These are phyloP conservation scores for Catostomus latipinnis DNA, from an alignment of 2,797 vertebrate species.

Conservation along the genomic window DNA sequence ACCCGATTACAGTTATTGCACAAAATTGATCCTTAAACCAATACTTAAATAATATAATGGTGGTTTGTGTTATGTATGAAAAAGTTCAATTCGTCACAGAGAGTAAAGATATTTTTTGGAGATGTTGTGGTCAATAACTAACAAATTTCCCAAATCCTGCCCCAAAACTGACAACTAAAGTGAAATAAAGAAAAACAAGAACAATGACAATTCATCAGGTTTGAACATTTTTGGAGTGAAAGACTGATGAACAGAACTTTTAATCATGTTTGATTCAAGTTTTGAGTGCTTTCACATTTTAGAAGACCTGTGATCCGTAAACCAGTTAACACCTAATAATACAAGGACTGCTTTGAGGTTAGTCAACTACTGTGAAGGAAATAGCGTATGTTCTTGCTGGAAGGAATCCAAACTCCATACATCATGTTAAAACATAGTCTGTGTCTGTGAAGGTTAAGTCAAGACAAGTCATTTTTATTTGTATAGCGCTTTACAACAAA, in stretches of 20 bases:
- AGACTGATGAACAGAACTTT: neutral
- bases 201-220: neutral
- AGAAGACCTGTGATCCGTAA: neutral
- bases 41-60: neutral
- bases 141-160: constrained; percentile 3
- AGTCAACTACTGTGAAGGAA: neutral
- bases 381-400: neutral
- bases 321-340: neutral
- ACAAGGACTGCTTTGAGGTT: neutral
- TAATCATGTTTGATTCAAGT: constrained; percentile 4
- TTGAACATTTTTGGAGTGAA: neutral
- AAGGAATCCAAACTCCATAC: neutral
- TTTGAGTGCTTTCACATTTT: neutral
- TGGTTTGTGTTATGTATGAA: neutral
- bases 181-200: neutral
- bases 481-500: too few relatives aligned
- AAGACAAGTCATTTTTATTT: too few relatives aligned
- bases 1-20: neutral
- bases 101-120: too few relatives aligned
- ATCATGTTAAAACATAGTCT: constrained; percentile 8
- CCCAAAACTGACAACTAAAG: neutral
- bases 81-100: neutral
- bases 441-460: too few relatives aligned
- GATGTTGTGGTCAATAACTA: neutral
- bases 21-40: neutral